Conservation (phyloP, 2,797 vertebrate genomes). For the Melanotaenia trifasciata region DNA sequence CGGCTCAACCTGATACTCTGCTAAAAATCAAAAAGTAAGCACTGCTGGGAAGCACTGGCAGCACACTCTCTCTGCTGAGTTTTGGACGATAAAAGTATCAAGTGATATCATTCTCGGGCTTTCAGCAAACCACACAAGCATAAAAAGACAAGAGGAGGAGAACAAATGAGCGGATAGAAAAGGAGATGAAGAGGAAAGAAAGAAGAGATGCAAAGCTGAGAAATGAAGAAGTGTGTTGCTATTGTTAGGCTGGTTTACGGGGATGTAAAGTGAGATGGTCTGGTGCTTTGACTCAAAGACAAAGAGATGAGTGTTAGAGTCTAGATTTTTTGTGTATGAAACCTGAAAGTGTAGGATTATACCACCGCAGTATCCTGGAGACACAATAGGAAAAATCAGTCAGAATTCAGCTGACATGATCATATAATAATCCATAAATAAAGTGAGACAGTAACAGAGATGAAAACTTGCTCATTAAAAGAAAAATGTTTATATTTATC, state of each 20-base stretch:
- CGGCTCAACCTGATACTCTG: constrained; percentile 65
- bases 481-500: neutral
- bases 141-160: constrained; percentile 36
- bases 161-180: constrained; percentile 37
- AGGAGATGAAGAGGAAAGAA: neutral
- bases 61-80: constrained; percentile 22
- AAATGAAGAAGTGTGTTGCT: constrained; percentile 45
- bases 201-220: constrained; percentile 38
- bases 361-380: neutral
- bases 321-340: constrained; percentile 13
- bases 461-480: neutral
- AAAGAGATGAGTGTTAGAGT: constrained; percentile 45
- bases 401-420: constrained; percentile 18
- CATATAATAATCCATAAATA: constrained; percentile 8
- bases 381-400: constrained; percentile 17
- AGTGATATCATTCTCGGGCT: constrained; percentile 45
- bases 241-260: constrained; percentile 54
- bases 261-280: constrained; percentile 45
- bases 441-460: neutral
- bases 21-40: constrained; percentile 63
- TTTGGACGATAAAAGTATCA: constrained; percentile 63
- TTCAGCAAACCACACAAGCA: constrained; percentile 52
- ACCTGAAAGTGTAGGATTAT: constrained; percentile 26
- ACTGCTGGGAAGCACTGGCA: constrained; percentile 50
- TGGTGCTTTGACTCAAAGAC: constrained; percentile 41